Percentiles rank a stretch among this genome's conserved stretches.
These are phyloP conservation scores for Diacarnus erythraeanus DNA, from an alignment of 37 sponge, comb jelly and placozoan species.

Conservation along the genomic window DNA sequence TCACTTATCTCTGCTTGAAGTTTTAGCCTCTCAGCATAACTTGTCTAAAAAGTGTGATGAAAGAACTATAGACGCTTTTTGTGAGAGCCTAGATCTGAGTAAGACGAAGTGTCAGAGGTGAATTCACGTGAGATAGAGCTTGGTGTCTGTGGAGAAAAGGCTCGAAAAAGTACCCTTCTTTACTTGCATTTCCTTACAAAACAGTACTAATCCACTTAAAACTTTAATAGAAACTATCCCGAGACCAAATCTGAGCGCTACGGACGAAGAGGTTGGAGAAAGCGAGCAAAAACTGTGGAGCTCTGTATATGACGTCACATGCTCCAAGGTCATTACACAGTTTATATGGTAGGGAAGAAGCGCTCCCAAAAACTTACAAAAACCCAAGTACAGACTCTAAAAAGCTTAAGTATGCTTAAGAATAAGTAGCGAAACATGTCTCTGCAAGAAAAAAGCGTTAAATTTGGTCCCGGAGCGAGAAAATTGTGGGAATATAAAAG, in stretches of 20 bases:
- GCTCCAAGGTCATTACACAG: not conserved
- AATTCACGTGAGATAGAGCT: slow-evolving; percentile 1
- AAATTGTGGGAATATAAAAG: not conserved
- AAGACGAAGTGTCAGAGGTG: not conserved
- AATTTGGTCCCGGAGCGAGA: not conserved
- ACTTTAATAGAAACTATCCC: not conserved
- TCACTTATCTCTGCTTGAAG: not conserved
- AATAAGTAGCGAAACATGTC: not conserved
- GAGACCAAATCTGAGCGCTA: not conserved
- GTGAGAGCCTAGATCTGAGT: not conserved
- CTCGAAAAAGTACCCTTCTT: not conserved
- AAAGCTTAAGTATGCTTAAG: not conserved
- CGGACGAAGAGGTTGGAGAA: not conserved
- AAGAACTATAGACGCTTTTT: not conserved
- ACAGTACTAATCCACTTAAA: not conserved
- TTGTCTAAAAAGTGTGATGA: not conserved
- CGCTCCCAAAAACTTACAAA: slow-evolving; percentile 10
- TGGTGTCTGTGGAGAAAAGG: not conserved
- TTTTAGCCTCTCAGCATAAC: not conserved
- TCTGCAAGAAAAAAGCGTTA: slow-evolving; percentile 2
- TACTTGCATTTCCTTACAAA: slow-evolving; percentile 11
- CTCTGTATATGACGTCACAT: slow-evolving; percentile 2
- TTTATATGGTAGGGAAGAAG: slow-evolving; percentile 19
- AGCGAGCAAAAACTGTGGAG: not conserved
- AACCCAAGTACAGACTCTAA: not conserved